phyloP scores from a whole-genome alignment of 2,888 invertebrate species.

The Amphipoea oculea region DNA sequence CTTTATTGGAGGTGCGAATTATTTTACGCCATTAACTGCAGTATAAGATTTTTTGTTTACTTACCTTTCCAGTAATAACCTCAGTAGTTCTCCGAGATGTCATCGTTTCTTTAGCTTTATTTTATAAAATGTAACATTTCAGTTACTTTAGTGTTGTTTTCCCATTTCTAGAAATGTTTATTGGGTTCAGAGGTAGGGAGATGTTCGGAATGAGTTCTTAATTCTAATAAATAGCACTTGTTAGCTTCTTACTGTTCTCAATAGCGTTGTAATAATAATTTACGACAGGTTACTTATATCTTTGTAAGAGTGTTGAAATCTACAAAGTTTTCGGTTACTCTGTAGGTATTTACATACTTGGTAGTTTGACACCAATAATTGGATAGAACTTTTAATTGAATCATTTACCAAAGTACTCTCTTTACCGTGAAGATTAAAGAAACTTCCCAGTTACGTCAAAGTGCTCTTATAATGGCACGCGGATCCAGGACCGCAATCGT shows the following conservation, averaged over 20 bases:
- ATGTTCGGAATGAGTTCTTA: slow-evolving; percentile 59
- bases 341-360: slow-evolving; percentile 65
- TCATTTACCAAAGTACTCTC: slow-evolving; percentile 67
- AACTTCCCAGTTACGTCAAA: slow-evolving; percentile 69
- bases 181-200: slow-evolving; percentile 42
- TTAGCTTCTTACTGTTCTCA: slow-evolving; percentile 58
- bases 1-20: slow-evolving; percentile 71
- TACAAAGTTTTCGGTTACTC: slow-evolving; percentile 65
- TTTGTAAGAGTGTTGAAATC: slow-evolving; percentile 59
- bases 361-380: slow-evolving; percentile 73
- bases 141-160: slow-evolving; percentile 49
- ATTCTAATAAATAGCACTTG: slow-evolving; percentile 65
- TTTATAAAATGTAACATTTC: slow-evolving; percentile 53
- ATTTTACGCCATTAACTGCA: slow-evolving; percentile 68
- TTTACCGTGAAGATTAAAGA: slow-evolving; percentile 69
- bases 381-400: slow-evolving; percentile 76
- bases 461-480: slow-evolving; percentile 61
- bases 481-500: slow-evolving; percentile 66
- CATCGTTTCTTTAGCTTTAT: slow-evolving; percentile 19
- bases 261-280: slow-evolving; percentile 60
- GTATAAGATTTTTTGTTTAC: slow-evolving; percentile 25
- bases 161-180: slow-evolving; percentile 55
- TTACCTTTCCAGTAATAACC: slow-evolving; percentile 12
- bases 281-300: slow-evolving; percentile 57
- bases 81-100: slow-evolving; percentile 11